Conservation (phyloP, 1,140 invertebrate genomes). For the Arctopsyche grandis region DNA sequence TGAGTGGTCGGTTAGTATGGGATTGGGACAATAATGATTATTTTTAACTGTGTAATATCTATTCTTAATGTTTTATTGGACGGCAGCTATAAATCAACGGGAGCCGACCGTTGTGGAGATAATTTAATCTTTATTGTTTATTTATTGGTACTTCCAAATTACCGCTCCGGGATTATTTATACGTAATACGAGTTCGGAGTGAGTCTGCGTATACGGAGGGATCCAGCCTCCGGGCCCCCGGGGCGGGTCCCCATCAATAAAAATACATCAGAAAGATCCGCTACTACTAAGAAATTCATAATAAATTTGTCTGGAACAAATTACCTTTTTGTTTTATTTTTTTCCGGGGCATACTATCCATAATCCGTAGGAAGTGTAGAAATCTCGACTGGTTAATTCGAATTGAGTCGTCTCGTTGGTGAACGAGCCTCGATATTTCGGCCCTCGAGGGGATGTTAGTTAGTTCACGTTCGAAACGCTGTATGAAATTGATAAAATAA, state of each 20-base stretch:
- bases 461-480: neutral
- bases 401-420: conserved; percentile 4
- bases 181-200: conserved; percentile 1
- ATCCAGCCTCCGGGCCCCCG: neutral
- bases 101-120: conserved; percentile 19
- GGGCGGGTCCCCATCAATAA: conserved; percentile 22
- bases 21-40: neutral
- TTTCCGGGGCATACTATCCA: neutral
- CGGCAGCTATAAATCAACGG: conserved; percentile 5
- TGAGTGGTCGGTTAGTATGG: neutral
- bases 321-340: conserved; percentile 15
- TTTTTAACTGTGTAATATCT: neutral
- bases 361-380: conserved; percentile 1
- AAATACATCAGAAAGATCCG: conserved; percentile 21
- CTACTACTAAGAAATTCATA: conserved; percentile 21
- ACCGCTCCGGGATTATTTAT: conserved; percentile 30
- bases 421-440: conserved; percentile 2
- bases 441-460: neutral
- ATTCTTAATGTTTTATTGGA: neutral
- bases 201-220: neutral
- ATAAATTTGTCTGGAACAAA: conserved; percentile 28
- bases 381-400: neutral
- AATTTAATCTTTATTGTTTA: conserved; percentile 33
- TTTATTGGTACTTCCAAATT: conserved; percentile 31
- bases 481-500: conserved; percentile 5